Percentiles rank a stretch among this genome's conserved stretches.
Conservation (phyloP, 2,888 invertebrate species). For the Yponomeuta sedellus region DNA sequence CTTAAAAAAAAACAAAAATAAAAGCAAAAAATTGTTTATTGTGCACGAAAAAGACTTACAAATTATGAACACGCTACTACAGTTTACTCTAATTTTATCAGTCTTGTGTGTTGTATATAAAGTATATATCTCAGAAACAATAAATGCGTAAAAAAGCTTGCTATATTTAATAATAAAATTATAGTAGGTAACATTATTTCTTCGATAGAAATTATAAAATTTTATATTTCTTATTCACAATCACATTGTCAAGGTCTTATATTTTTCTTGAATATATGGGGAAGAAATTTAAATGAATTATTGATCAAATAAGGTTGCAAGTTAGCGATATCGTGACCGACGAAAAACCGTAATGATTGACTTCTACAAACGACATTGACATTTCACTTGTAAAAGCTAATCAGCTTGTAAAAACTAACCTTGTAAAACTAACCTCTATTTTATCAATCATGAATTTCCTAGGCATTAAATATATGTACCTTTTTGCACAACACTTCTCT, state of each 20-base stretch:
- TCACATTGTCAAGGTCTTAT: slow-evolving; percentile 30
- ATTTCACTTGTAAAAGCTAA: not conserved
- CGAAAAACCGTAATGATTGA: not conserved
- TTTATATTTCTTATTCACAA: slow-evolving; percentile 26
- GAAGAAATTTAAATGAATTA: not conserved
- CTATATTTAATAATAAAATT: not conserved
- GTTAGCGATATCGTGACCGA: not conserved
- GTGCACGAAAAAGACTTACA: slow-evolving; percentile 72
- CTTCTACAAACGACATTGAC: not conserved
- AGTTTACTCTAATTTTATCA: slow-evolving; percentile 54
- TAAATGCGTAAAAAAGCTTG: slow-evolving; percentile 44
- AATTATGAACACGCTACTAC: slow-evolving; percentile 52
- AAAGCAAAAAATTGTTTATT: slow-evolving; percentile 68
- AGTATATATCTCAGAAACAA: slow-evolving; percentile 69
- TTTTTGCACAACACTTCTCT: too few relatives aligned
- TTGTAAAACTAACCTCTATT: too few relatives aligned
- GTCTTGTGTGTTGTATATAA: slow-evolving; percentile 75
- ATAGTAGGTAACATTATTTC: not conserved
- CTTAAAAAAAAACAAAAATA: slow-evolving; percentile 48
- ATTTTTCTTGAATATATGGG: slow-evolving; percentile 19
- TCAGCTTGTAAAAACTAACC: too few relatives aligned
- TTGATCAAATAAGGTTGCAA: not conserved
- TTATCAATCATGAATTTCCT: too few relatives aligned
- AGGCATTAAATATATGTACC: too few relatives aligned
- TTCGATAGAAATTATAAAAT: not conserved